Conservation (phyloP, 2,113 vertebrate genomes). For the Bubo bubo region DNA sequence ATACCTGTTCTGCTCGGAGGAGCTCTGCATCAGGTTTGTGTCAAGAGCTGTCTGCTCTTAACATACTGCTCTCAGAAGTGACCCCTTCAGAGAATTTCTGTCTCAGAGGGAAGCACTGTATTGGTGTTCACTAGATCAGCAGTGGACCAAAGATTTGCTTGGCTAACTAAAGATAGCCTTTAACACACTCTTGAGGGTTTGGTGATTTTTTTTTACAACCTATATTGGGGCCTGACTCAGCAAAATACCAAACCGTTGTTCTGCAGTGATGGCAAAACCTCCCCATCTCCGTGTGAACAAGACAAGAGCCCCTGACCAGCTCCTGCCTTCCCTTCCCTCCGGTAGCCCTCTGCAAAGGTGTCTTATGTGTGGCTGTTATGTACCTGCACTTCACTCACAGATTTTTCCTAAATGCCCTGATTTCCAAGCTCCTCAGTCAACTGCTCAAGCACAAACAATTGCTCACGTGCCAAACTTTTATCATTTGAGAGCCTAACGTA, state of each 20-base stretch:
- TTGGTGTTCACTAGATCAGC: background rate
- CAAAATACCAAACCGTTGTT: background rate
- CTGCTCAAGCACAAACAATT: background rate
- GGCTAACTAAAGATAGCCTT: background rate
- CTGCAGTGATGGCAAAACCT: background rate
- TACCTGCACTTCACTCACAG: background rate
- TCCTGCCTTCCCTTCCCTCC: background rate
- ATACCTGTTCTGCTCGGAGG: background rate
- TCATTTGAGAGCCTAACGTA: background rate
- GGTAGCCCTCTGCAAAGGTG: background rate
- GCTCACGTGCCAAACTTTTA: background rate
- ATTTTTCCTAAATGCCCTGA: background rate
- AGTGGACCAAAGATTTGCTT: background rate
- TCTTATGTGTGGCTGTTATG: background rate
- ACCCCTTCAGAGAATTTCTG: background rate
- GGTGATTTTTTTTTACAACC: background rate
- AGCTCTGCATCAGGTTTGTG: conserved; percentile 27
- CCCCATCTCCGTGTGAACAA: background rate
- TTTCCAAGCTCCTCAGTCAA: background rate
- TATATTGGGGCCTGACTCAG: background rate
- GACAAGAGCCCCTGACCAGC: background rate
- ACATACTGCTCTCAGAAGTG: background rate
- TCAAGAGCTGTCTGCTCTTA: background rate
- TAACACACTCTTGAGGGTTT: background rate
- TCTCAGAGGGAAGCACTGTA: background rate